These are phyloP conservation scores for Yoshiicerus persimilis DNA, from an alignment of 1,140 invertebrate genomes.

Conservation along the genomic window DNA sequence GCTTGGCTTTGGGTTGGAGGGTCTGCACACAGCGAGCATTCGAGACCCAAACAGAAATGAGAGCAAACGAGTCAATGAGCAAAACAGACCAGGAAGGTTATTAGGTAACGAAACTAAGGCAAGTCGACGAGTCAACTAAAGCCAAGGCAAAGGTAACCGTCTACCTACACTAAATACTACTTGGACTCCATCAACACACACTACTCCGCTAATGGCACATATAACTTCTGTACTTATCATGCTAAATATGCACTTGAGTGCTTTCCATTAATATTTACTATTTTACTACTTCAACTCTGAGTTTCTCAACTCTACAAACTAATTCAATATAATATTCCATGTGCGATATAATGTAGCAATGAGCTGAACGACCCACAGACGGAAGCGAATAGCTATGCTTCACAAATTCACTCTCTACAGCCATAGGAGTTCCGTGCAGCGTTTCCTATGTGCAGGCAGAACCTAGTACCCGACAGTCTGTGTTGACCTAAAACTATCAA, in stretches of 20 bases:
- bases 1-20: background rate
- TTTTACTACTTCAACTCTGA: background rate
- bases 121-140: background rate
- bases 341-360: background rate
- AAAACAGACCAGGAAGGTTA: slow-evolving; percentile 2
- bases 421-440: too few species aligned
- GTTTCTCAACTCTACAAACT: background rate
- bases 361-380: background rate
- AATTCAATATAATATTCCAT: background rate
- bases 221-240: background rate
- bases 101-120: slow-evolving; percentile 9
- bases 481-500: background rate
- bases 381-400: background rate
- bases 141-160: background rate
- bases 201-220: background rate
- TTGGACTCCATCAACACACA: background rate
- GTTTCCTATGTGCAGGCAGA: too few species aligned
- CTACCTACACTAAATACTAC: background rate
- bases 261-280: background rate
- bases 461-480: background rate
- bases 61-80: background rate
- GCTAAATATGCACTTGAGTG: background rate
- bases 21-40: too few species aligned
- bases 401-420: background rate
- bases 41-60: background rate